These are phyloP conservation scores for Pristis pectinata DNA, from an alignment of 2,797 vertebrate genomes.

Conservation along the genomic window DNA sequence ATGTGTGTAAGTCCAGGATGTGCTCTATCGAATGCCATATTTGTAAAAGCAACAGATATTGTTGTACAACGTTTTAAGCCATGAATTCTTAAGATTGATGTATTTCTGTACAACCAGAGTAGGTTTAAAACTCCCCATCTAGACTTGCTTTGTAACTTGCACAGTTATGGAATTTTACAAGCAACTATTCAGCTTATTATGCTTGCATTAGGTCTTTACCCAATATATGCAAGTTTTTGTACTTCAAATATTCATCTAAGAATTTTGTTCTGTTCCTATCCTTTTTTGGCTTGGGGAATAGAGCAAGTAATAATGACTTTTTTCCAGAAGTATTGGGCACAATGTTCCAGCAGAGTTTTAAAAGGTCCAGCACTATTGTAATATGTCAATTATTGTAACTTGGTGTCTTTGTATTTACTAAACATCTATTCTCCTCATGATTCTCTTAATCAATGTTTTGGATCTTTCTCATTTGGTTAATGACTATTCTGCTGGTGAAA, in stretches of 20 bases:
- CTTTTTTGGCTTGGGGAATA: too few relatives aligned
- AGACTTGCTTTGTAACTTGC: not conserved
- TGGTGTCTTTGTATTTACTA: not conserved
- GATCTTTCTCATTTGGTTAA: not conserved
- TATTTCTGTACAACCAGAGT: not conserved
- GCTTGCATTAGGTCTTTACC: not conserved
- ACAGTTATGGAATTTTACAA: too few relatives aligned
- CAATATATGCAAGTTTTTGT: not conserved
- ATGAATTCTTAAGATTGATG: not conserved
- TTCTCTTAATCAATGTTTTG: not conserved
- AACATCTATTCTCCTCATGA: not conserved
- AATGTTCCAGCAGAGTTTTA: too few relatives aligned
- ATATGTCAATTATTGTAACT: not conserved
- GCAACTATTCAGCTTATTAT: not conserved
- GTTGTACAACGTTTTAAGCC: not conserved
- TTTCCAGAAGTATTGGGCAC: too few relatives aligned
- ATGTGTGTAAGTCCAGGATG: conserved; percentile 89
- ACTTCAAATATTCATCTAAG: not conserved
- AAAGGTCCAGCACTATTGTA: too few relatives aligned
- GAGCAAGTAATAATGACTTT: too few relatives aligned
- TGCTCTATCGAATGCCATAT: not conserved
- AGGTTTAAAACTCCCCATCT: not conserved
- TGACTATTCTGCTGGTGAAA: too few relatives aligned
- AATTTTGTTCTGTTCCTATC: not conserved
- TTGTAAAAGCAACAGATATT: not conserved